Evolutionary conservation across 2,113 vertebrate genomes (phyloP), one percentile per base, ranked within the genome.

Genomic region (Cyanoderma ruficeps): DNA sequence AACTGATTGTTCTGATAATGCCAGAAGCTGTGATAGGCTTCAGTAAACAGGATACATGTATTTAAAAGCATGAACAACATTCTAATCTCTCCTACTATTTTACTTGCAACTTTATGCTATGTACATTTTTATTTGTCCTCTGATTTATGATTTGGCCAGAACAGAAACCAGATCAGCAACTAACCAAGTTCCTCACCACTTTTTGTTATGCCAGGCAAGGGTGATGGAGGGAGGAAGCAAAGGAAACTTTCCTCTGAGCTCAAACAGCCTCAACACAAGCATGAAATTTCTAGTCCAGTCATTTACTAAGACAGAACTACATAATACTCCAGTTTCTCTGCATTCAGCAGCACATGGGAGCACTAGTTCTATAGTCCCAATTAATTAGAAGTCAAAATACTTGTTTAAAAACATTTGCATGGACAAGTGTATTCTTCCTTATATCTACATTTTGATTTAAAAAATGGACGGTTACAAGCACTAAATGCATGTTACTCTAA

Each of bases 201-300:
- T 83, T 25, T 37, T 25, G 7, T 15, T 35, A 24, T 31, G 27
- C 8, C 79, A 71, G 35, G 31, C 27, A 91, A 63, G 22, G 11
- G 24, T 25, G 19, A 5, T 46, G 0, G 13, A 60, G 13, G 14
- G 22, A 69, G 15, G 13, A 60, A 50, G 30, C 1, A 0, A 77
- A 78, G 22, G 8, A 77, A 87, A 30, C 17, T 28, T 50, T 56
- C 20, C 24, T 67, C 50, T 33, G n/a, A 52, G 24, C 11, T 60
- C 19, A 1, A 70, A 39, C 6, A 60, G 52, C 37, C 27, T 44
- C 27, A 68, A 7, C 7, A 70, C 6, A 41, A 60, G 10, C 52
- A 10, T 3, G 7, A 8, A 33, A 7, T 44, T 81, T 67, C 69
- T 42, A 67, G 23, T 47, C 39, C 46, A 60, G 21, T 50, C 39